These are phyloP conservation scores for Arge pagana DNA, from an alignment of 2,888 invertebrate species.

Conservation along the genomic window DNA sequence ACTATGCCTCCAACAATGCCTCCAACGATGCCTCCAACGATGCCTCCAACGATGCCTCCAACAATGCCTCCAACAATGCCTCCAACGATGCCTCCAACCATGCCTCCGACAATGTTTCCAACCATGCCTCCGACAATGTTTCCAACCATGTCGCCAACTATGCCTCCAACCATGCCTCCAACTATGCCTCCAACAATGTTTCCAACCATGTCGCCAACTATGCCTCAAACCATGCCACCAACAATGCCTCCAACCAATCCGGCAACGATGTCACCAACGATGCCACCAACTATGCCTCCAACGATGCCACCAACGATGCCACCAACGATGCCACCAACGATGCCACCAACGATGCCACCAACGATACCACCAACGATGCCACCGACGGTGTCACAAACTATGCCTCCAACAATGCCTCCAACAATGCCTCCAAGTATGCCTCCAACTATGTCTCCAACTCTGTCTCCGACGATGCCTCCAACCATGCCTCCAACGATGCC, in stretches of 20 bases:
- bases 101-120: neutral
- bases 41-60: conserved; percentile 1
- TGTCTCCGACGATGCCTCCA: conserved; percentile 26
- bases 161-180: conserved; percentile 30
- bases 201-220: conserved; percentile 20
- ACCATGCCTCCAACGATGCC: neutral
- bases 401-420: conserved; percentile 27
- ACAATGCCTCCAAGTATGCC: conserved; percentile 23
- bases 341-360: neutral
- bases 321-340: conserved; percentile 3
- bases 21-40: neutral
- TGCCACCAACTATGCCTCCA: conserved; percentile 25
- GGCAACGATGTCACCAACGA: conserved; percentile 16
- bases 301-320: conserved; percentile 21
- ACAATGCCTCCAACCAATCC: conserved; percentile 28
- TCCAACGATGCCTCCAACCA: conserved; percentile 1
- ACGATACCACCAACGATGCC: conserved; percentile 2
- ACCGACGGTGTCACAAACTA: conserved; percentile 22
- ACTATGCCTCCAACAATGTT: conserved; percentile 31
- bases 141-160: conserved; percentile 10
- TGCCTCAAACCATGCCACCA: conserved; percentile 23
- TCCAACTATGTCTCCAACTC: conserved; percentile 25
- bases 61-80: conserved; percentile 16
- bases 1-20: conserved; percentile 5
- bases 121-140: conserved; percentile 4